phyloP scores from a whole-genome alignment of 92 coral and sea anemone species.

The Plumapathes pennacea region DNA sequence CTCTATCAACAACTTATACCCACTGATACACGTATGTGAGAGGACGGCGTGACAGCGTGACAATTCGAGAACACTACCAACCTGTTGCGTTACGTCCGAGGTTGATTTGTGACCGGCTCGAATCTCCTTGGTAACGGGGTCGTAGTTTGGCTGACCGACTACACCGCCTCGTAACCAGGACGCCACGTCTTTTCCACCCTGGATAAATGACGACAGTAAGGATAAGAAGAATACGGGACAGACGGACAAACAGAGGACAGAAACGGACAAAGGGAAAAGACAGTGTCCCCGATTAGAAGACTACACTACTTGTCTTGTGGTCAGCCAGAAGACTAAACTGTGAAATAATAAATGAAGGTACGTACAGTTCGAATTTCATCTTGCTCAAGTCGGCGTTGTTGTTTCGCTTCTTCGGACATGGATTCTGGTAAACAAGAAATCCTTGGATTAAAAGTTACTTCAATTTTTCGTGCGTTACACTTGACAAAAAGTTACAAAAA shows the following conservation, averaged over 20 bases:
- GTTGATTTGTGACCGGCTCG: constrained; percentile 73
- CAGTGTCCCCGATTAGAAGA: too few relatives aligned
- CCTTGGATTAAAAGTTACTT: not conserved
- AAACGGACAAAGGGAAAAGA: not conserved
- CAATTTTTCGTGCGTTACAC: not conserved
- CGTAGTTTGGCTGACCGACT: constrained; percentile 81
- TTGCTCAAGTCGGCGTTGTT: constrained; percentile 42
- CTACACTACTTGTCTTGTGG: too few relatives aligned
- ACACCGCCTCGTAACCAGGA: constrained; percentile 82
- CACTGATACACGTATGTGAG: too few relatives aligned
- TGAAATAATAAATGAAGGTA: too few relatives aligned
- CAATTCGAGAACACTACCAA: too few relatives aligned
- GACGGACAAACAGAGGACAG: not conserved
- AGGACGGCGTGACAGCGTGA: too few relatives aligned
- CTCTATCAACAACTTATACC: too few relatives aligned
- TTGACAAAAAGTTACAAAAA: not conserved
- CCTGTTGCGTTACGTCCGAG: constrained; percentile 93
- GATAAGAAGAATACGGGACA: not conserved
- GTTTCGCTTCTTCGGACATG: constrained; percentile 48
- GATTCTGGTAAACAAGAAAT: constrained; percentile 32
- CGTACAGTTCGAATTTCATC: constrained; percentile 55
- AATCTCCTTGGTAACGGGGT: constrained; percentile 82
- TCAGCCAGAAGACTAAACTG: not conserved
- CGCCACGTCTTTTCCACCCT: constrained; percentile 78
- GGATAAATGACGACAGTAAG: constrained; percentile 3